phyloP scores from a whole-genome alignment of 1,140 invertebrate species.

The Galleria mellonella region DNA sequence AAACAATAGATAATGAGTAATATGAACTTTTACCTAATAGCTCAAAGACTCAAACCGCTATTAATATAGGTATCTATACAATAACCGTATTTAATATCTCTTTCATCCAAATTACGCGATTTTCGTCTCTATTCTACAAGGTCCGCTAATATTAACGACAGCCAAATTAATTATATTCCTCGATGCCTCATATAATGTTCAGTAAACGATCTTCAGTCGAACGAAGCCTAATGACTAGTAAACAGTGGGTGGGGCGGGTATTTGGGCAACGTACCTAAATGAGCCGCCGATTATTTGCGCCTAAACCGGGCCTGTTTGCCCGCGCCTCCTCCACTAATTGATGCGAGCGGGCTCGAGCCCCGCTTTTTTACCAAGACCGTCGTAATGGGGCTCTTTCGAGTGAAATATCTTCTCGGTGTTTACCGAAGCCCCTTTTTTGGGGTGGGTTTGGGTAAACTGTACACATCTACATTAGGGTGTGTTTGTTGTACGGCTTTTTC shows the following conservation, averaged over 20 bases:
- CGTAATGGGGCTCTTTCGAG: constrained; percentile 53
- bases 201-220: constrained; percentile 23
- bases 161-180: background rate
- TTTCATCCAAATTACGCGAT: too few species aligned
- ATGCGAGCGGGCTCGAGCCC: constrained; percentile 21
- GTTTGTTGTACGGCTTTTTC: too few species aligned
- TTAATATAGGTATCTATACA: too few species aligned
- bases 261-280: constrained; percentile 31
- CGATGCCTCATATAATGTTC: background rate
- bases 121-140: too few species aligned
- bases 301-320: constrained; percentile 43
- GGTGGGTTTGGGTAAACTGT: background rate
- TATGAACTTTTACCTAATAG: too few species aligned
- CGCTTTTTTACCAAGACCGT: constrained; percentile 51
- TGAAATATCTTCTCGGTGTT: constrained; percentile 56
- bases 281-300: constrained; percentile 55
- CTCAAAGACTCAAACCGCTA: too few species aligned
- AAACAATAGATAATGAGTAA: too few species aligned
- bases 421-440: constrained; percentile 23
- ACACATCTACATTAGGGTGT: too few species aligned
- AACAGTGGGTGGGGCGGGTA: constrained; percentile 33
- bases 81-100: too few species aligned
- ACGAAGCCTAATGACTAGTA: constrained; percentile 58
- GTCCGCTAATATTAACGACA: too few species aligned
- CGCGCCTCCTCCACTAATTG: constrained; percentile 53